These are phyloP conservation scores for Acropora tenuis DNA, from an alignment of 64 coral and sea anemone species.

Conservation along the genomic window DNA sequence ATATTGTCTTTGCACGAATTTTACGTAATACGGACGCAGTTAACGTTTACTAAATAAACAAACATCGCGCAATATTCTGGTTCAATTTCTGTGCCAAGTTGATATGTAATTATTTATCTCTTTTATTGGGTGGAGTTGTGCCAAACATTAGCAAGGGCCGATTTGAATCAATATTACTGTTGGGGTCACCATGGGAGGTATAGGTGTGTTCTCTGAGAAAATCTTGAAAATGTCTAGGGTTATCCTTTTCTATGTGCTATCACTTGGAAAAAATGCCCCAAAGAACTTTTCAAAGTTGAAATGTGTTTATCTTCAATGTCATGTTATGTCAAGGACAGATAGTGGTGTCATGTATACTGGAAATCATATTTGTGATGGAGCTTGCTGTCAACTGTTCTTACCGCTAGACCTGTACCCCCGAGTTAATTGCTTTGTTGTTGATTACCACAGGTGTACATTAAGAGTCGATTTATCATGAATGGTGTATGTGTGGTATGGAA, in stretches of 20 bases:
- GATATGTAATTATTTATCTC: not conserved
- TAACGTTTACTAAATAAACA: not conserved
- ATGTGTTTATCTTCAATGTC: not conserved
- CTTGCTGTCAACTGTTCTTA: too few species aligned
- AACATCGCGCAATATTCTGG: not conserved
- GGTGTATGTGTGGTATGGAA: slow-evolving; percentile 93
- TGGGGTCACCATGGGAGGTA: not conserved
- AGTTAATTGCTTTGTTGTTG: not conserved
- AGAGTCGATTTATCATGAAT: slow-evolving; percentile 94
- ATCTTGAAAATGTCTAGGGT: not conserved
- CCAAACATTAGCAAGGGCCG: not conserved
- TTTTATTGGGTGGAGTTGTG: not conserved
- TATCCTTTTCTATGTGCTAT: not conserved
- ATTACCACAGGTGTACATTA: slow-evolving; percentile 81
- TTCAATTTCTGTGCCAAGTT: not conserved
- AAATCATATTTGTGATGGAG: too few species aligned
- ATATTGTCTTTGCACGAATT: not conserved
- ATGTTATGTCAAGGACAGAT: not conserved
- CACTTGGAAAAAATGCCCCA: too few species aligned
- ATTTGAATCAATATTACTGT: too few species aligned
- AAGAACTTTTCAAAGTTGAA: too few species aligned
- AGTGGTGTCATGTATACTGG: not conserved
- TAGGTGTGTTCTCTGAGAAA: not conserved
- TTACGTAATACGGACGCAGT: not conserved
- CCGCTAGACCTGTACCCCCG: not conserved